phyloP scores from a whole-genome alignment of 2,113 vertebrate genomes.

The Ursus arctos region DNA sequence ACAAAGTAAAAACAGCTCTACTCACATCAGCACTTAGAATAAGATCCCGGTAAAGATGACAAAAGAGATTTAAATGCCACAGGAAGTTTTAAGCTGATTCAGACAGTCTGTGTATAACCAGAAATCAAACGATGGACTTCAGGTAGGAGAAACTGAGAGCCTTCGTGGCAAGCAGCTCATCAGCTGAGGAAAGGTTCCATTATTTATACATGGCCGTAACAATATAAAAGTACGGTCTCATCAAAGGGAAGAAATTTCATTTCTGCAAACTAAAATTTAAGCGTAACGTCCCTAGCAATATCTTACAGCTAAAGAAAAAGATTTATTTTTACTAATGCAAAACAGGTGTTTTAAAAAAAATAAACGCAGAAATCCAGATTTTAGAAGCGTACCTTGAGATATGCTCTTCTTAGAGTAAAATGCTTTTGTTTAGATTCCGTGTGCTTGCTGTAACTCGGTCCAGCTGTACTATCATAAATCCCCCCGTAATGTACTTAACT shows the following conservation, averaged over 20 bases:
- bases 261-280: conserved; percentile 45
- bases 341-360: conserved; percentile 39
- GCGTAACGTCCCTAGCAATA: background rate
- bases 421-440: conserved; percentile 43
- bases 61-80: background rate
- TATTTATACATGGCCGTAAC: background rate
- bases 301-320: conserved; percentile 54
- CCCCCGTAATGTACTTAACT: conserved; percentile 45
- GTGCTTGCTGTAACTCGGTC: conserved; percentile 40
- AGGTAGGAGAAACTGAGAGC: background rate
- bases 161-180: background rate
- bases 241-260: conserved; percentile 36
- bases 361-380: conserved; percentile 26
- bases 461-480: conserved; percentile 72
- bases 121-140: conserved; percentile 50
- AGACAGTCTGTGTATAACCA: background rate
- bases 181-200: background rate
- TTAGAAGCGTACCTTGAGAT: conserved; percentile 43
- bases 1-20: conserved; percentile 12
- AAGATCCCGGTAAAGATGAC: conserved; percentile 4
- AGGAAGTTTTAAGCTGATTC: conserved; percentile 23
- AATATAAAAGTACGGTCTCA: conserved; percentile 6
- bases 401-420: conserved; percentile 33
- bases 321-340: conserved; percentile 49
- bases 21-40: background rate